Conservation (phyloP, 2,888 invertebrate genomes). For the Morinoia aosen region DNA sequence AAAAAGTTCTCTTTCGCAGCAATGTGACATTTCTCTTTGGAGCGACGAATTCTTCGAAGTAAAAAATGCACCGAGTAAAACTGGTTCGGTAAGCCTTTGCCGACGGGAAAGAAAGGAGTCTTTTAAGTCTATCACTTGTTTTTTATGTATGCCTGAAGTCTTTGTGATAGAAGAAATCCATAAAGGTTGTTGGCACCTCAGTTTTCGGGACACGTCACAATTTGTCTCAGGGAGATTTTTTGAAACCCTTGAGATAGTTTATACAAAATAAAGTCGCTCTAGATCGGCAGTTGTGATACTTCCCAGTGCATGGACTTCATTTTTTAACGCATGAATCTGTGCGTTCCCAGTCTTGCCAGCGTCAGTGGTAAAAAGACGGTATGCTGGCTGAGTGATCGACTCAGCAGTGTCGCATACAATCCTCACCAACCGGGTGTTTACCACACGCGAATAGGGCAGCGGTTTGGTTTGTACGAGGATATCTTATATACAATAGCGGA, state of each 20-base stretch:
- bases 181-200: slow-evolving; percentile 12
- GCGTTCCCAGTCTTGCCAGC: no score
- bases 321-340: no score
- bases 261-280: not conserved
- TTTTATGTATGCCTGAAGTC: not conserved
- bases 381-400: not conserved
- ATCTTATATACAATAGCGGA: no score
- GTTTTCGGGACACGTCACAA: not conserved
- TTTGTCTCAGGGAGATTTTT: not conserved
- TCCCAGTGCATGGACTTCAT: not conserved
- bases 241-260: not conserved
- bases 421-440: not conserved
- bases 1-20: not conserved
- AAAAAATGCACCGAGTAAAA: slow-evolving; percentile 4
- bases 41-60: not conserved
- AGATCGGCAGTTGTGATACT: not conserved
- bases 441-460: not conserved
- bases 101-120: not conserved
- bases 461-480: no score
- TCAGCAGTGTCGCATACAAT: not conserved
- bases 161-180: not conserved
- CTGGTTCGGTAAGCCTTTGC: not conserved
- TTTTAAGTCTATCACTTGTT: not conserved
- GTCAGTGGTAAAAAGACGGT: no score
- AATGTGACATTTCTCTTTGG: slow-evolving; percentile 22